phyloP scores from a whole-genome alignment of 2,797 vertebrate genomes.

The Hirundo rustica region DNA sequence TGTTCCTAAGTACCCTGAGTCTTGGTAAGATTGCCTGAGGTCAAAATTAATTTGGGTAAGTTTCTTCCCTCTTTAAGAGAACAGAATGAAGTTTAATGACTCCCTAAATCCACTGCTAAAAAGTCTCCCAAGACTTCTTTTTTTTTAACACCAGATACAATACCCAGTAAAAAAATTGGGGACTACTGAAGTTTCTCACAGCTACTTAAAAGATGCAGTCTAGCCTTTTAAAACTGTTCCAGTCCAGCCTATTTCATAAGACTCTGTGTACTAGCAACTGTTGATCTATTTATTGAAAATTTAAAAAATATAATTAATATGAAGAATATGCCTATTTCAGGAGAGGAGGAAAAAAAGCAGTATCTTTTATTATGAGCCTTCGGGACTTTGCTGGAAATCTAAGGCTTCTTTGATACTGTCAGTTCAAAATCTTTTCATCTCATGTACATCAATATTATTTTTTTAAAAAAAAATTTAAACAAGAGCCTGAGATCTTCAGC shows the following conservation, averaged over 20 bases:
- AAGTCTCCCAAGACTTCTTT: neutral
- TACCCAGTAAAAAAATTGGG: neutral
- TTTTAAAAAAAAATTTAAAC: neutral
- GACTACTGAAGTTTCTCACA: neutral
- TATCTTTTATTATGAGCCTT: neutral
- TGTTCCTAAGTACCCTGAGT: neutral
- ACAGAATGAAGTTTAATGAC: neutral
- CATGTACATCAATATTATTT: neutral
- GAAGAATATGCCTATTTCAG: neutral
- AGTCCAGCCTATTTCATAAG: neutral
- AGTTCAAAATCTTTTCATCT: constrained; percentile 48
- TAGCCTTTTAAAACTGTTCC: neutral
- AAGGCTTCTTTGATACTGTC: constrained; percentile 15
- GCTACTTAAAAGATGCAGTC: neutral
- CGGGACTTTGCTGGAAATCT: neutral
- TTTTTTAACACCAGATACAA: neutral
- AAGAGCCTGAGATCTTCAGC: neutral
- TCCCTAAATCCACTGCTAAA: neutral
- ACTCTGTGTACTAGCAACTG: neutral
- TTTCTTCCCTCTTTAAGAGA: neutral
- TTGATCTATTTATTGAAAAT: neutral
- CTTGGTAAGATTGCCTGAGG: neutral
- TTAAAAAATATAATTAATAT: neutral
- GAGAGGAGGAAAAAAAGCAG: fast-evolving
- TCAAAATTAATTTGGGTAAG: neutral